Base-by-base conservation (phyloP, 2,888 invertebrate species). In the Lasioglossum villosulum region DNA sequence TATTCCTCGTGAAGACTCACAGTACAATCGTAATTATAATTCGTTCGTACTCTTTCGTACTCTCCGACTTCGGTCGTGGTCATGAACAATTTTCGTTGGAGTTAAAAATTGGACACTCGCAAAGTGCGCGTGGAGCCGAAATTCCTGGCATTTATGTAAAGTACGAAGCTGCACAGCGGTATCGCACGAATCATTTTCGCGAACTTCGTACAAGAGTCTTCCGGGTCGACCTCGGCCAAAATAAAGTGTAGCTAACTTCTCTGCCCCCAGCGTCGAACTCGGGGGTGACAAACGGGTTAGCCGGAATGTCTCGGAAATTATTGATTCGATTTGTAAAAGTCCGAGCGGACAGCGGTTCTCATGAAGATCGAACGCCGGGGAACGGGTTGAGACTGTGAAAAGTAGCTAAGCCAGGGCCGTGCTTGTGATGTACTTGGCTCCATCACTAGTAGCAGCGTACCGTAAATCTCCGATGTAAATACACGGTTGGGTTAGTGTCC, bases 401-500 rank as follows among this genome's bases (percentile, higher is more conserved):
- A 30, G 66, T 66, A 6, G 30, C 63, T 34, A 34, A 34, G 66
- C 66, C 63, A 8, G 16, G 34, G 8, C 16, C 34, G 66, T 34
- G 66, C 8, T 23, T 19, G 10, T 37, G 37, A 68, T 37, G 68
- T 37, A 37, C 37, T 37, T 19, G 68, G 68, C 12, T n/a, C 68
- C 68, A 23, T 68, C 68, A 37, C 68, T 68, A 12, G 88, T 89
- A 88, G 88, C 84, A 73, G 80, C 68, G 79, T 83, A 87, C 86
- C 86, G 88, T 90, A 88, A 90, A 90, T 90, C 90, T 90, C 82
- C 78, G 88, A 80, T 87, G 89, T 89, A 89, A 90, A 90, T 90
- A 87, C 85, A 86, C 71, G 80, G 87, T 70, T 73, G 83, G 82
- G 86, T 83, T 78, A 84, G 88, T 70, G 85, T 75, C 89, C 80